phyloP scores from a whole-genome alignment of 2,113 vertebrate genomes.

The Prinia subflava region DNA sequence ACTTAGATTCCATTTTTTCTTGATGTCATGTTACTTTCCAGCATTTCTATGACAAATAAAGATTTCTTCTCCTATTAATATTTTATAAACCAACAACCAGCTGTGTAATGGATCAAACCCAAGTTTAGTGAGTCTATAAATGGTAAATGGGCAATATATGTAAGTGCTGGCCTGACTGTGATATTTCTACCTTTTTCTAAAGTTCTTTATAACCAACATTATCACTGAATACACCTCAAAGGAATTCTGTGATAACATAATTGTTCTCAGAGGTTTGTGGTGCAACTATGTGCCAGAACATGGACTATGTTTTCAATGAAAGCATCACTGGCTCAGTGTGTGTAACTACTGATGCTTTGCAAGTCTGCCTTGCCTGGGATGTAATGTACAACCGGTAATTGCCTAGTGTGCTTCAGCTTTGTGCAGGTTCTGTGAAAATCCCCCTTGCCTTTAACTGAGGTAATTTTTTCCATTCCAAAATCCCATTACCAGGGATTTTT shows the following conservation, averaged over 20 bases:
- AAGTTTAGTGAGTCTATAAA: neutral
- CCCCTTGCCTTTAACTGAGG: neutral
- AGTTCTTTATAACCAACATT: neutral
- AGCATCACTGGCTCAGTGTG: neutral
- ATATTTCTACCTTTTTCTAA: neutral
- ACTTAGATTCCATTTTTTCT: neutral
- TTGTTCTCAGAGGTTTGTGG: neutral
- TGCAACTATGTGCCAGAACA: neutral
- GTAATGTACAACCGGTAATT: conserved; percentile 1
- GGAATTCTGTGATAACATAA: neutral
- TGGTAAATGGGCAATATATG: neutral
- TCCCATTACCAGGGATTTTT: neutral
- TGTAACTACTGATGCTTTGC: neutral
- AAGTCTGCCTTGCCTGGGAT: neutral
- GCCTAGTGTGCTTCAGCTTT: neutral
- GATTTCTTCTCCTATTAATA: neutral
- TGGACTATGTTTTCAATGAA: neutral
- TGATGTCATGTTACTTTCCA: neutral
- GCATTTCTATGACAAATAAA: neutral
- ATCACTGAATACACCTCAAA: neutral
- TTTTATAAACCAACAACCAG: neutral
- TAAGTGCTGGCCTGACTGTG: neutral
- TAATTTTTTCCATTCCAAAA: neutral
- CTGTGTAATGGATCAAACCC: neutral
- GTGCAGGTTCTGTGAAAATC: neutral